A percentile compares a stretch with the other conserved stretches of the same genome.
Evolutionary conservation across 2,113 vertebrate species (phyloP).

Genomic region (Typhlomys cinereus): DNA sequence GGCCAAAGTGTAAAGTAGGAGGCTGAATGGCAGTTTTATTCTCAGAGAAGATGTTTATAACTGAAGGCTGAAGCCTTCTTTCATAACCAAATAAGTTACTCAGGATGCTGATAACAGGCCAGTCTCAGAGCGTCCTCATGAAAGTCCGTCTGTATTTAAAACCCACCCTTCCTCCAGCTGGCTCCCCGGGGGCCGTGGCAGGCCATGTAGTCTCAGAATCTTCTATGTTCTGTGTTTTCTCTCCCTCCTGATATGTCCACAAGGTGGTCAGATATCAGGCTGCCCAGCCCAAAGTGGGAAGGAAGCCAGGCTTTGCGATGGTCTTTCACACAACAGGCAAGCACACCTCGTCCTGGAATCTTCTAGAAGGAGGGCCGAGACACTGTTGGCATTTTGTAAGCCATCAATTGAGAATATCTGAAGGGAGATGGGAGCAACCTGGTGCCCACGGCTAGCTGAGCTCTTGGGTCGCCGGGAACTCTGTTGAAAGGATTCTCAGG

Average conservation of each 20-base stretch:
- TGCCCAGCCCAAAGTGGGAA: conserved; percentile 30
- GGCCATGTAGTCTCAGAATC: background rate
- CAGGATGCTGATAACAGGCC: conserved; percentile 61
- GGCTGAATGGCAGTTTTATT: conserved; percentile 59
- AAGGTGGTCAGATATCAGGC: background rate
- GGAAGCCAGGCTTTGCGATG: background rate
- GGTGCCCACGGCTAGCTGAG: background rate
- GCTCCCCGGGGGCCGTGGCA: background rate
- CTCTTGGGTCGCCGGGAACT: background rate
- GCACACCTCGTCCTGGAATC: background rate
- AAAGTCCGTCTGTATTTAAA: conserved; percentile 38
- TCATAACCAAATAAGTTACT: conserved; percentile 64
- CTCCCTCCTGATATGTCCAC: background rate
- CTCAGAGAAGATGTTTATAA: conserved; percentile 48
- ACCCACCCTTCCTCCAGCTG: background rate
- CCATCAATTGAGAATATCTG: background rate
- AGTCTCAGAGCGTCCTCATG: conserved; percentile 43
- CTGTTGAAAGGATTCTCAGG: background rate
- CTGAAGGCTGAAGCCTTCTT: conserved; percentile 43
- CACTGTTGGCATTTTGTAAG: background rate
- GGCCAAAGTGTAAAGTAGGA: conserved; percentile 47
- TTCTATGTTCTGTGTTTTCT: conserved; percentile 18
- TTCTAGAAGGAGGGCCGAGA: background rate
- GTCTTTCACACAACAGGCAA: background rate
- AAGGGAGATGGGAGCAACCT: background rate